phyloP scores from a whole-genome alignment of 2,888 invertebrate species.

The Sicus ferrugineus region DNA sequence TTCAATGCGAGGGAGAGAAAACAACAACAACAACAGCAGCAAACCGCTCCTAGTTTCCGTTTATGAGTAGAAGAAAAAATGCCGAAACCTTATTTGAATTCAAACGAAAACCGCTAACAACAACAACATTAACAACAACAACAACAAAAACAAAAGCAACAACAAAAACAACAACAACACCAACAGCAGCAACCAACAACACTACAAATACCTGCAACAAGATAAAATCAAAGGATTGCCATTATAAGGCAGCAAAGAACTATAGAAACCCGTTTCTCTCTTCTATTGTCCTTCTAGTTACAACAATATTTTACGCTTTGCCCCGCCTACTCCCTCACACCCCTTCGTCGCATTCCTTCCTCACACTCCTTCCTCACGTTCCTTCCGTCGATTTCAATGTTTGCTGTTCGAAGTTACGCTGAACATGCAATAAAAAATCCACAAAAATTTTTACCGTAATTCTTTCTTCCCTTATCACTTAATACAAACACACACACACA shows the following conservation, averaged over 20 bases:
- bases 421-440: conserved; percentile 21
- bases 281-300: too few relatives aligned
- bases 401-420: conserved; percentile 7
- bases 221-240: background rate
- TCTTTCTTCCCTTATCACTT: conserved; percentile 36
- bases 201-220: background rate
- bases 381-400: background rate
- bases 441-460: conserved; percentile 39
- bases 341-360: too few relatives aligned
- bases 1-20: background rate
- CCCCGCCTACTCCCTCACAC: too few relatives aligned
- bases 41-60: conserved; percentile 6
- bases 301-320: background rate
- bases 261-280: too few relatives aligned
- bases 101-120: background rate
- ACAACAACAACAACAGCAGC: background rate
- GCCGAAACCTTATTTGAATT: conserved; percentile 16
- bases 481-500: conserved; percentile 17
- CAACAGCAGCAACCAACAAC: too few relatives aligned
- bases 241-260: too few relatives aligned
- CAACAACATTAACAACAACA: background rate
- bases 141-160: too few relatives aligned
- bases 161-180: too few relatives aligned
- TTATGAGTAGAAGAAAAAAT: background rate
- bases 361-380: too few relatives aligned